Evolutionary conservation across 2,113 vertebrate species (phyloP).

Genomic region (Electrona antarctica): DNA sequence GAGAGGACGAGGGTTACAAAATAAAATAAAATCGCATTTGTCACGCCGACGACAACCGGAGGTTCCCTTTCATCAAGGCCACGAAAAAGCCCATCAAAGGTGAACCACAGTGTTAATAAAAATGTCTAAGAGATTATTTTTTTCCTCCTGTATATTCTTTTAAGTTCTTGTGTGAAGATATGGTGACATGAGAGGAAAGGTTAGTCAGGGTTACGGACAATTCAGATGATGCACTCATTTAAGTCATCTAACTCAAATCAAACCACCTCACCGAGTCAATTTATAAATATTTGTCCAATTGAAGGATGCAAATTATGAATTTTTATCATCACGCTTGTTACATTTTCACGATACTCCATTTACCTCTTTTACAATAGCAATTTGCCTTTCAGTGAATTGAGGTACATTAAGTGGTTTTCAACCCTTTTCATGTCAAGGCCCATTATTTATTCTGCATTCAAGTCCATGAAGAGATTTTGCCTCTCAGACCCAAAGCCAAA

Average conservation of each 20-base stretch:
- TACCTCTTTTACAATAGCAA: conserved; percentile 15
- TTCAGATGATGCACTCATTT: neutral
- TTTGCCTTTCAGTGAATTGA: conserved; percentile 27
- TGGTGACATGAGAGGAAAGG: neutral
- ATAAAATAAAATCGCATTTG: conserved; percentile 42
- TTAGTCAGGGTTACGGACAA: neutral
- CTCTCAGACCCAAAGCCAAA: no score
- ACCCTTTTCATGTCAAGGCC: no score
- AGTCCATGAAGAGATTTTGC: no score
- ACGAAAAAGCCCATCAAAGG: no score
- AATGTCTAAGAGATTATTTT: no score
- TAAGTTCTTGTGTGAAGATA: no score
- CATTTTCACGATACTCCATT: neutral
- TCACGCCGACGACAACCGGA: conserved; percentile 25
- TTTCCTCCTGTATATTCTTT: no score
- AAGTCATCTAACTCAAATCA: no score
- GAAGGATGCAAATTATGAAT: conserved; percentile 27
- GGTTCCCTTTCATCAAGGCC: neutral
- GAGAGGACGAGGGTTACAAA: conserved; percentile 13
- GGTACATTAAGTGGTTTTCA: neutral
- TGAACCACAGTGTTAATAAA: no score
- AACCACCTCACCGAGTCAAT: no score
- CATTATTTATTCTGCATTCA: no score
- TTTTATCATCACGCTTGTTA: neutral
- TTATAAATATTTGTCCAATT: neutral